phyloP scores from a whole-genome alignment of 2,113 vertebrate species.

The Picathartes gymnocephalus region DNA sequence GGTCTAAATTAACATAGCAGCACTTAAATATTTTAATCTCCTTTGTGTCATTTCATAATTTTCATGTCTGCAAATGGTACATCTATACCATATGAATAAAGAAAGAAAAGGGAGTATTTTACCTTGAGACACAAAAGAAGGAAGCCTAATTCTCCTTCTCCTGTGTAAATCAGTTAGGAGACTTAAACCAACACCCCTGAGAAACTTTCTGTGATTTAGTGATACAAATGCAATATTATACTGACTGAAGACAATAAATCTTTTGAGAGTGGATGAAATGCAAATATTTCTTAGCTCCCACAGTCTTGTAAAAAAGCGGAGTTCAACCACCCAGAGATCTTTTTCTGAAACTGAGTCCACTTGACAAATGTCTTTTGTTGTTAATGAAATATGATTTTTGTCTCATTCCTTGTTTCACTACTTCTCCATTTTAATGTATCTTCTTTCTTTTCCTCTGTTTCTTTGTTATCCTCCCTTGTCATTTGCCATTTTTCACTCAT shows the following conservation, averaged over 20 bases:
- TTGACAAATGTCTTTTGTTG: not conserved
- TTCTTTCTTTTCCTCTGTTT: not conserved
- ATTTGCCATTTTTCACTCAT: not conserved
- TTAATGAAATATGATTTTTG: not conserved
- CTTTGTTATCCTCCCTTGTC: not conserved
- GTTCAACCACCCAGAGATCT: not conserved
- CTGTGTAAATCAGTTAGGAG: not conserved
- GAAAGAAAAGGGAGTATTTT: not conserved
- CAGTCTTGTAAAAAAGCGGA: not conserved
- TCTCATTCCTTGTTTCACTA: not conserved
- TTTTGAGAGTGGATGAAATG: not conserved
- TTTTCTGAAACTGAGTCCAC: not conserved
- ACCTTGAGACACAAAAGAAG: not conserved
- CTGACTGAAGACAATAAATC: not conserved
- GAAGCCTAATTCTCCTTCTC: not conserved
- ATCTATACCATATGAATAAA: not conserved
- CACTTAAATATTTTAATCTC: not conserved
- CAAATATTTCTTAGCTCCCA: constrained; percentile 5
- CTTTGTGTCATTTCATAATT: not conserved
- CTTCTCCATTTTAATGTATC: not conserved
- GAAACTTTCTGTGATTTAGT: not conserved
- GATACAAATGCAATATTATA: constrained; percentile 4
- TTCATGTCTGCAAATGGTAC: not conserved
- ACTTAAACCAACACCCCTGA: not conserved
- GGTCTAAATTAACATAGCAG: not conserved